A percentile compares a stretch with the other conserved stretches of the same genome.
Evolutionary conservation across 1,140 invertebrate genomes (phyloP).

Genomic region (Anoplolepis gracilipes): DNA sequence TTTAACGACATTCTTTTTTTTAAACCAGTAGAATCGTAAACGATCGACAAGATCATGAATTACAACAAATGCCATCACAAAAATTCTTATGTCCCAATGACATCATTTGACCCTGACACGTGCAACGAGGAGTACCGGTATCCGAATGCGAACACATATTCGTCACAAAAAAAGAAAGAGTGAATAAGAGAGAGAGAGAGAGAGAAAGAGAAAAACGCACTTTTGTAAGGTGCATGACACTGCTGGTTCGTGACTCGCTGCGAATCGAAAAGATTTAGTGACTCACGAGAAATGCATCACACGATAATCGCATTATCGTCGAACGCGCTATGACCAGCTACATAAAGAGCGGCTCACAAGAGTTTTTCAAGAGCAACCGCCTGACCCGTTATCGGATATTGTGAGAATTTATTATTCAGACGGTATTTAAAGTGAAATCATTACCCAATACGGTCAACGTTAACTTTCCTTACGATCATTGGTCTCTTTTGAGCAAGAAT

Average conservation of each 20-base stretch:
- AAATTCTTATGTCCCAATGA: constrained; percentile 78
- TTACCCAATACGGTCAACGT: constrained; percentile 18
- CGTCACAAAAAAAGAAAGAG: constrained; percentile 27
- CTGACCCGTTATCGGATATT: constrained; percentile 25
- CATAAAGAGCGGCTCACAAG: background rate
- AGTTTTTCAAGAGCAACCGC: constrained; percentile 11
- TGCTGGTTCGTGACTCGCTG: constrained; percentile 27
- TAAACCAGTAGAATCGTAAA: constrained; percentile 50
- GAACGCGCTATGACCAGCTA: background rate
- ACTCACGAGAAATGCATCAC: constrained; percentile 30
- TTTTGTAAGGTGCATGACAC: constrained; percentile 69
- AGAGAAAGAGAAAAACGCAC: constrained; percentile 4
- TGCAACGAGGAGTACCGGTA: constrained; percentile 70
- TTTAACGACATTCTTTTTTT: constrained; percentile 37
- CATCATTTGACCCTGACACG: constrained; percentile 80
- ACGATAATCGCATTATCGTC: constrained; percentile 39
- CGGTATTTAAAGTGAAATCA: constrained; percentile 21
- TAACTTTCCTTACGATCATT: background rate
- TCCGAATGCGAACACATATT: constrained; percentile 58
- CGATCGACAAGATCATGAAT: constrained; percentile 65
- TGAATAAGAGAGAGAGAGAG: background rate
- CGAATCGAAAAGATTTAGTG: constrained; percentile 34
- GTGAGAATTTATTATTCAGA: constrained; percentile 39
- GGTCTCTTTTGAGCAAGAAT: background rate
- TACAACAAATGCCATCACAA: constrained; percentile 62